Conservation (phyloP, 2,888 invertebrate species). For the Platycheirus albimanus region DNA sequence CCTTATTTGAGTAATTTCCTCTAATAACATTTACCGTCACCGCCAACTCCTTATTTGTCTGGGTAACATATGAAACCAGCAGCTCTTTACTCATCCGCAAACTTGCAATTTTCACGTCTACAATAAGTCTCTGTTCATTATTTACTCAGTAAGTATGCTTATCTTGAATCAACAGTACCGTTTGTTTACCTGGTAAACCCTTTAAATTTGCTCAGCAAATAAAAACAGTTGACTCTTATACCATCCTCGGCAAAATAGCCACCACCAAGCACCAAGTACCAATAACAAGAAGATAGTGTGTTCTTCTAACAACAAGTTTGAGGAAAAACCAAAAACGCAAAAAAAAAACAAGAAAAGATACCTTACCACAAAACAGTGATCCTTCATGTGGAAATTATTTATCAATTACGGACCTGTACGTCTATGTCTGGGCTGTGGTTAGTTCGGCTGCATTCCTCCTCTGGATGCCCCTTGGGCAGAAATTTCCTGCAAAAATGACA, state of each 20-base stretch:
- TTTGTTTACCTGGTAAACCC: constrained; percentile 34
- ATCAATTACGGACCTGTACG: constrained; percentile 44
- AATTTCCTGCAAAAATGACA: constrained; percentile 52
- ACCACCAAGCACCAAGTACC: background rate
- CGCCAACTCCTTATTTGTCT: background rate
- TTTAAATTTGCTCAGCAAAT: constrained; percentile 45
- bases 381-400: constrained; percentile 63
- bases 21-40: constrained; percentile 4
- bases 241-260: background rate
- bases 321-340: background rate
- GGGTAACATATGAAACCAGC: constrained; percentile 2
- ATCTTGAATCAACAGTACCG: constrained; percentile 25
- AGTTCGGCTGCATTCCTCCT: constrained; percentile 30
- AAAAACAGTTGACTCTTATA: constrained; percentile 30
- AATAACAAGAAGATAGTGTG: no score
- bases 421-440: constrained; percentile 24
- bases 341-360: no score
- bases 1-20: background rate
- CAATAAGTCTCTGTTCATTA: background rate
- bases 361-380: constrained; percentile 28
- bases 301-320: constrained; percentile 32
- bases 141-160: constrained; percentile 2
- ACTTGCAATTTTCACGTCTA: constrained; percentile 15
- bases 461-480: constrained; percentile 27
- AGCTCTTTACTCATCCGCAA: constrained; percentile 26